A percentile compares a stretch with the other conserved stretches of the same genome.
Evolutionary conservation across 2,113 vertebrate genomes (phyloP).

Genomic region (Madoqua kirkii): DNA sequence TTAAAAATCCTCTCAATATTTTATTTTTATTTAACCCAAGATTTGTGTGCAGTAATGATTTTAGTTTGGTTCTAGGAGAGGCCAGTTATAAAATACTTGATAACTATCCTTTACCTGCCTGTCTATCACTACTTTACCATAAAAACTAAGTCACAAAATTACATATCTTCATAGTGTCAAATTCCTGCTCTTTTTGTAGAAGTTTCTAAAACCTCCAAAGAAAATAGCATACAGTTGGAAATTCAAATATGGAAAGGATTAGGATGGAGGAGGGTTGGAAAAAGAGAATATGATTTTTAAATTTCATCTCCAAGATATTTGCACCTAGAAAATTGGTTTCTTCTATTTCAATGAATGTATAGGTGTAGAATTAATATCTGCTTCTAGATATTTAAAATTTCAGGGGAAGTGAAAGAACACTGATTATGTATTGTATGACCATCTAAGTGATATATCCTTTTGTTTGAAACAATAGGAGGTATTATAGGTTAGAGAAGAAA

Average conservation of each 20-base stretch:
- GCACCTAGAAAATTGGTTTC: not conserved
- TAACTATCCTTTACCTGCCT: not conserved
- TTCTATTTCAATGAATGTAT: not conserved
- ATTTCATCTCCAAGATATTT: slow-evolving; percentile 13
- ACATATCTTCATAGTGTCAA: not conserved
- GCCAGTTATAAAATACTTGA: not conserved
- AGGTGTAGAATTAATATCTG: slow-evolving; percentile 20
- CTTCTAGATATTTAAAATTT: not conserved
- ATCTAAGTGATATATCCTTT: slow-evolving; percentile 48
- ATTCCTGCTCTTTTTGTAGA: not conserved
- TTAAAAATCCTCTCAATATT: not conserved
- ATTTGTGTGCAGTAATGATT: not conserved
- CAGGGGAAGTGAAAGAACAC: slow-evolving; percentile 19
- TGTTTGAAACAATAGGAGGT: slow-evolving; percentile 63
- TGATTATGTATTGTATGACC: slow-evolving; percentile 36
- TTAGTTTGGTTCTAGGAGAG: not conserved
- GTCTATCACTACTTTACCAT: not conserved
- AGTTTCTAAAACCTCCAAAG: not conserved
- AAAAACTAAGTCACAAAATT: not conserved
- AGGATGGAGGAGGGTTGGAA: not conserved
- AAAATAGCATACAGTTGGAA: not conserved
- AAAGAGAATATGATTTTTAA: not conserved
- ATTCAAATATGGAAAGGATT: not conserved
- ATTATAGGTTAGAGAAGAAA: slow-evolving; percentile 45
- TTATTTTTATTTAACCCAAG: not conserved